phyloP scores from a whole-genome alignment of 2,888 invertebrate genomes.

The Drosophila dives region DNA sequence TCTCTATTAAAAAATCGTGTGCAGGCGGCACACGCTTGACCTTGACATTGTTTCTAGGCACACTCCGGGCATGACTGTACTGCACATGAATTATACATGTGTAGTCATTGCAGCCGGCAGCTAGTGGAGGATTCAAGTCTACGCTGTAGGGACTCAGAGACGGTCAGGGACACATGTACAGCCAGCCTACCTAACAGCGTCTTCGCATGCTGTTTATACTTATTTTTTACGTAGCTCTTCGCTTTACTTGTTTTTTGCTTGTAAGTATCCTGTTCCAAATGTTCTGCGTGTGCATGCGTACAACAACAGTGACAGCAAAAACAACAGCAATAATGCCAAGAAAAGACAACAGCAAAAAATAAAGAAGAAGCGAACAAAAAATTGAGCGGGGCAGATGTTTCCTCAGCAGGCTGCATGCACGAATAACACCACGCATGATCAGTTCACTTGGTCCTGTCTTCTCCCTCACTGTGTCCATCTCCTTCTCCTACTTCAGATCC shows the following conservation, averaged over 20 bases:
- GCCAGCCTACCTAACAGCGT: slow-evolving; percentile 41
- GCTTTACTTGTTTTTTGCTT: slow-evolving; percentile 52
- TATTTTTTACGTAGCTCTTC: slow-evolving; percentile 51
- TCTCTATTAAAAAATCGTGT: slow-evolving; percentile 72
- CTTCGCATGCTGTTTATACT: slow-evolving; percentile 37
- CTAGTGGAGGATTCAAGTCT: slow-evolving; percentile 53
- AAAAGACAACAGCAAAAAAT: slow-evolving; percentile 57
- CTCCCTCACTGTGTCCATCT: neutral
- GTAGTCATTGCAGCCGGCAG: slow-evolving; percentile 38
- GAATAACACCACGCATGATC: slow-evolving; percentile 78
- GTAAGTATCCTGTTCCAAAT: slow-evolving; percentile 69
- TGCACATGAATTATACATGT: slow-evolving; percentile 32
- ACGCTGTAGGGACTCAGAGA: slow-evolving; percentile 9
- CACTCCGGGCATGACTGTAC: slow-evolving; percentile 30
- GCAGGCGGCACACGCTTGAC: slow-evolving; percentile 70
- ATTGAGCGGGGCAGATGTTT: slow-evolving; percentile 80
- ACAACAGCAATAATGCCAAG: slow-evolving; percentile 52
- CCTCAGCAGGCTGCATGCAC: slow-evolving; percentile 75
- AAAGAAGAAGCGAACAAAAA: slow-evolving; percentile 41
- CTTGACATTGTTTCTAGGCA: slow-evolving; percentile 71
- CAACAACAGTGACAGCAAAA: slow-evolving; percentile 45
- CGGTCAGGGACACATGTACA: slow-evolving; percentile 14
- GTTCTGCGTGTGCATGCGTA: slow-evolving; percentile 71
- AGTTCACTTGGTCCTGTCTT: slow-evolving; percentile 57
- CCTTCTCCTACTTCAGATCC: slow-evolving; percentile 16